phyloP scores from a whole-genome alignment of 1,140 invertebrate species.

The Euglossa dilemma region DNA sequence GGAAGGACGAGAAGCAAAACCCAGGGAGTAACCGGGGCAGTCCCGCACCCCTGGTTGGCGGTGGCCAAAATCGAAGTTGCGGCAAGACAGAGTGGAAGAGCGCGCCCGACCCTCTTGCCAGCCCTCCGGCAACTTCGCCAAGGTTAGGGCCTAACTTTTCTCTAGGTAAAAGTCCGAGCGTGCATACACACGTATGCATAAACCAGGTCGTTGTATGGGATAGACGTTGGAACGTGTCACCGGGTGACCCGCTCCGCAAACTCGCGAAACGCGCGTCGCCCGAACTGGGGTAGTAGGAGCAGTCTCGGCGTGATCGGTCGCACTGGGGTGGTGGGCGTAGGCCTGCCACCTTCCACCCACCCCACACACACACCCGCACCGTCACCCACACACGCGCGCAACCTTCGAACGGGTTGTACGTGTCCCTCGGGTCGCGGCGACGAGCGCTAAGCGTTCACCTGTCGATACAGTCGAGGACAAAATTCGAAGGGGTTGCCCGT shows the following conservation, averaged over 20 bases:
- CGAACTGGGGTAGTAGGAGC: constrained; percentile 66
- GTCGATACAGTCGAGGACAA: constrained; percentile 25
- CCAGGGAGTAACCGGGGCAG: no score
- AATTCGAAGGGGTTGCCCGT: neutral
- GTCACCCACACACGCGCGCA: constrained; percentile 5
- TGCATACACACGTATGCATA: constrained; percentile 26
- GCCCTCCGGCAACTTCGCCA: constrained; percentile 29
- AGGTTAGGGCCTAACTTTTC: constrained; percentile 47
- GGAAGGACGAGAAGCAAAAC: no score
- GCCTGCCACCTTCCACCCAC: constrained; percentile 54
- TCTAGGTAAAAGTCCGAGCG: constrained; percentile 36
- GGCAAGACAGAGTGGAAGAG: neutral
- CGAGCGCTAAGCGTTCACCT: constrained; percentile 32
- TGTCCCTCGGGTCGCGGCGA: constrained; percentile 21
- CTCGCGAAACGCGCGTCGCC: constrained; percentile 56
- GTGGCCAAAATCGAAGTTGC: neutral
- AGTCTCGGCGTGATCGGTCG: constrained; percentile 56
- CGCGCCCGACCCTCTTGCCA: neutral
- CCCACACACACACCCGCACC: constrained; percentile 1
- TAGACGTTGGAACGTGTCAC: constrained; percentile 60
- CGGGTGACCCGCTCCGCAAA: constrained; percentile 65
- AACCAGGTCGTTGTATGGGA: constrained; percentile 36
- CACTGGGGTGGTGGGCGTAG: constrained; percentile 73
- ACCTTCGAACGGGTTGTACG: constrained; percentile 17
- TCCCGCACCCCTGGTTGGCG: no score